Conservation (phyloP, 2,113 vertebrate species). For the Psettodes erumei region DNA sequence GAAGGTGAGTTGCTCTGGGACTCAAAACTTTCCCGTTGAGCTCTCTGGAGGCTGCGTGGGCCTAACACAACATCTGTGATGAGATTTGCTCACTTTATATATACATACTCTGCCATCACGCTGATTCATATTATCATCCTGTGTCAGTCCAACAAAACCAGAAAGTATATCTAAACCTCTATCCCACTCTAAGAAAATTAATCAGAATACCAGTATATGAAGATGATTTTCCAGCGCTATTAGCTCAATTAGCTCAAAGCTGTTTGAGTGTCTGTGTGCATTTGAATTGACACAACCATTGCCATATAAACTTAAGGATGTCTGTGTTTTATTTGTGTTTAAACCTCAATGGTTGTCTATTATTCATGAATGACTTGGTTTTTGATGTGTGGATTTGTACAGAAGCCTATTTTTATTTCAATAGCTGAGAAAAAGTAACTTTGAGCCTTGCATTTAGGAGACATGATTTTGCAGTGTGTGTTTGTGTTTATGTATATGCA, state of each 20-base stretch:
- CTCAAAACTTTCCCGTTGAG: neutral
- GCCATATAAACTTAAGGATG: neutral
- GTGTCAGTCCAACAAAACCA: neutral
- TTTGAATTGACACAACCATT: conserved; percentile 8
- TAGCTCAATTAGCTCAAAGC: conserved; percentile 32
- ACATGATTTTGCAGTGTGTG: neutral
- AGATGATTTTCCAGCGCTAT: neutral
- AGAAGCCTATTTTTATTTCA: neutral
- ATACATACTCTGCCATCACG: neutral
- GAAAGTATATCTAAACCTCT: neutral
- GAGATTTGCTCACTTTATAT: neutral
- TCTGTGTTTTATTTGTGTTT: conserved; percentile 14
- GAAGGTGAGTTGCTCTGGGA: conserved; percentile 18
- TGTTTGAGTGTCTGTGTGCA: conserved; percentile 14
- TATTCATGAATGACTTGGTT: neutral
- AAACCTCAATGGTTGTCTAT: neutral
- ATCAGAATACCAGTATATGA: neutral
- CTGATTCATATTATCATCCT: conserved; percentile 4
- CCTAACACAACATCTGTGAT: conserved; percentile 24
- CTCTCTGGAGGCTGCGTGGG: conserved; percentile 14
- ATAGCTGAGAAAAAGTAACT: neutral
- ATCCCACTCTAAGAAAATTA: neutral
- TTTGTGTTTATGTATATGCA: neutral
- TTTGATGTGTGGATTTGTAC: neutral
- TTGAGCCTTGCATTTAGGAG: neutral